These are phyloP conservation scores for Takifugu ocellatus DNA, from an alignment of 2,797 vertebrate species.

Conservation along the genomic window DNA sequence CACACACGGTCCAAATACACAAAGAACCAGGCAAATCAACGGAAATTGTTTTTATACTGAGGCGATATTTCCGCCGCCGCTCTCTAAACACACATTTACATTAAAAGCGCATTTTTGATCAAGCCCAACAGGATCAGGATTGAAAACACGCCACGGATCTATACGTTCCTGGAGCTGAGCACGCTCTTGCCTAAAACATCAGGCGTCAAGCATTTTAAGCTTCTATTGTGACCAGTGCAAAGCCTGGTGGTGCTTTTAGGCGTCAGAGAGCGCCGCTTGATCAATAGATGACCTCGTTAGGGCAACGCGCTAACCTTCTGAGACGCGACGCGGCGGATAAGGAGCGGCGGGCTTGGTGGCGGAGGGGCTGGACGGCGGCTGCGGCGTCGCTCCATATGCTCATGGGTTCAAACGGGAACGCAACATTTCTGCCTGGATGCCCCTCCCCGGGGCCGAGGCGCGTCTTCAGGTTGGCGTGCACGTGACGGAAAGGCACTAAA, in stretches of 20 bases:
- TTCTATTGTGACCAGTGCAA: constrained; percentile 66
- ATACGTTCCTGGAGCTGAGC: constrained; percentile 35
- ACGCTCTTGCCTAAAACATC: constrained; percentile 71
- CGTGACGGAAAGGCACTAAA: constrained; percentile 67
- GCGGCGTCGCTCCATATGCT: constrained; percentile 4
- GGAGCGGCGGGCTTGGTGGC: constrained; percentile 24
- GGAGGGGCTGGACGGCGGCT: constrained; percentile 5
- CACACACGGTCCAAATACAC: not conserved
- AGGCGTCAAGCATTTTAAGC: constrained; percentile 64
- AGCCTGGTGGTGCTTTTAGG: constrained; percentile 64
- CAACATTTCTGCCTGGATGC: constrained; percentile 8
- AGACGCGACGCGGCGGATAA: constrained; percentile 26
- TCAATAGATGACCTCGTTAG: constrained; percentile 70
- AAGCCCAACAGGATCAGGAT: constrained; percentile 5
- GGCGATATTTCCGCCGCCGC: constrained; percentile 20
- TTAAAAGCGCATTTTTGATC: constrained; percentile 24
- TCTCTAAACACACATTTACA: constrained; percentile 15
- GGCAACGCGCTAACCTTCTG: constrained; percentile 52
- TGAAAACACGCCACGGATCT: constrained; percentile 14
- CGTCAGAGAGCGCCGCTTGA: constrained; percentile 65
- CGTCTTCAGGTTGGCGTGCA: constrained; percentile 25
- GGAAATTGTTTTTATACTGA: constrained; percentile 11
- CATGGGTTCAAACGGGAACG: constrained; percentile 14
- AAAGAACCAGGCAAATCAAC: constrained; percentile 4
- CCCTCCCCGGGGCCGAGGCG: not conserved